Conservation (phyloP, 2,113 vertebrate genomes). For the Ctenomys sociabilis region DNA sequence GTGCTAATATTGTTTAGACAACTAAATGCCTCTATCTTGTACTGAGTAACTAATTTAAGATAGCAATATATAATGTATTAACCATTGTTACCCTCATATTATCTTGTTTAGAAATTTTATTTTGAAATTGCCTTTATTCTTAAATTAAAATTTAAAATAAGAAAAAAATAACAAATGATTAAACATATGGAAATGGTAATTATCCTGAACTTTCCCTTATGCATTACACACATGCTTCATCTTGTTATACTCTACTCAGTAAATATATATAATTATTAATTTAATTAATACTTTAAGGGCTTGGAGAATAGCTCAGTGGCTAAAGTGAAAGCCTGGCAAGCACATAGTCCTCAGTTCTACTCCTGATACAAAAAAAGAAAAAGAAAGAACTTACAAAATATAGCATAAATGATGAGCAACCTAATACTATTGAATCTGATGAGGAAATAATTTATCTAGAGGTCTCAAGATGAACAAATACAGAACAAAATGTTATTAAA, state of each 20-base stretch:
- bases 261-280: background rate
- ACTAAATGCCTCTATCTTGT: no score
- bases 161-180: background rate
- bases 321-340: no score
- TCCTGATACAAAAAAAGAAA: no score
- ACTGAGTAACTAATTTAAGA: no score
- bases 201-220: background rate
- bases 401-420: background rate
- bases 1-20: no score
- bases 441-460: background rate
- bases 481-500: background rate
- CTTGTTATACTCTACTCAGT: background rate
- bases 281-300: background rate
- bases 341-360: no score
- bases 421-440: background rate
- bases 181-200: background rate
- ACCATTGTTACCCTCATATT: no score
- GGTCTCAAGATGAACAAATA: background rate
- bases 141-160: no score
- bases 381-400: background rate
- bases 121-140: no score
- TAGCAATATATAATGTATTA: no score
- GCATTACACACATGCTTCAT: background rate
- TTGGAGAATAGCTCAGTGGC: no score
- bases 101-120: no score